A percentile compares a stretch with the other conserved stretches of the same genome.
Conservation (phyloP, 1,140 invertebrate genomes). For the Caenorhabditis brenneri region DNA sequence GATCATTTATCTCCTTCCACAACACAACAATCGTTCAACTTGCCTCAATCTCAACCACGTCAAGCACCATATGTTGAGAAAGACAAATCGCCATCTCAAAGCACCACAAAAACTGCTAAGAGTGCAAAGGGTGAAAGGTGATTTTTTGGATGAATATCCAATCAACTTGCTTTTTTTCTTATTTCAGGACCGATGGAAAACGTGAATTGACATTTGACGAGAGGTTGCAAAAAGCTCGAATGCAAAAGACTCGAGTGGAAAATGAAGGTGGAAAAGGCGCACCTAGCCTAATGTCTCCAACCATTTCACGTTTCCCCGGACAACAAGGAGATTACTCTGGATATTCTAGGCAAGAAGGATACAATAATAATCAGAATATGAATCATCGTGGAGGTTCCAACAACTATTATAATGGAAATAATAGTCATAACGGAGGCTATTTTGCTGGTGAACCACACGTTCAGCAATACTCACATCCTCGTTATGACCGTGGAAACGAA, state of each 20-base stretch:
- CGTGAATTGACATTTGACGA: constrained; percentile 37
- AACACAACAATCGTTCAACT: neutral
- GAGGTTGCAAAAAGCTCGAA: neutral
- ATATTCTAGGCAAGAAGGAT: neutral
- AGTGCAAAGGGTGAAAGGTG: constrained; percentile 1
- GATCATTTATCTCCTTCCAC: constrained; percentile 9
- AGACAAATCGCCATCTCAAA: neutral
- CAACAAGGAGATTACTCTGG: neutral
- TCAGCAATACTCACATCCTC: neutral
- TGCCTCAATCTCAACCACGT: neutral
- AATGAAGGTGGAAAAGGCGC: neutral
- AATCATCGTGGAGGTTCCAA: neutral
- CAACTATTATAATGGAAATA: neutral
- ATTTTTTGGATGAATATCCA: neutral
- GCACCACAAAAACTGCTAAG: neutral
- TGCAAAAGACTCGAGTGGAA: constrained; percentile 17
- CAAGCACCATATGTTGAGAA: neutral
- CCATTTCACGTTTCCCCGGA: neutral
- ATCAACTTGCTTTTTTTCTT: neutral
- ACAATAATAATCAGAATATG: neutral
- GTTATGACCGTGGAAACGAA: neutral
- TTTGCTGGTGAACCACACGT: neutral
- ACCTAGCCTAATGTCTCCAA: neutral
- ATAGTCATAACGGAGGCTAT: neutral
- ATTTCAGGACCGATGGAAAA: neutral